phyloP scores from a whole-genome alignment of 2,888 invertebrate species.

The Acleris literana region DNA sequence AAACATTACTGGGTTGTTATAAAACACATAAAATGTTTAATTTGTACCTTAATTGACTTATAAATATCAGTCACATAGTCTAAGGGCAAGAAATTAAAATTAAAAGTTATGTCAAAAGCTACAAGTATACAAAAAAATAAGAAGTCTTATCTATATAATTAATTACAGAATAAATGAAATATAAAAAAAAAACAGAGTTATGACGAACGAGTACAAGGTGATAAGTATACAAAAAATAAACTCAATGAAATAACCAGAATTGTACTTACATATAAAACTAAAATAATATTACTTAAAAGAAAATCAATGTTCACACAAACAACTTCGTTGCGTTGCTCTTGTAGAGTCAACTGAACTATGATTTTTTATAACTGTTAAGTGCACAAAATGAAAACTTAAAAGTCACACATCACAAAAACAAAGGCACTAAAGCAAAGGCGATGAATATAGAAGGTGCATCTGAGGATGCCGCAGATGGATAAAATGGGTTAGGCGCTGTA shows the following conservation, averaged over 20 bases:
- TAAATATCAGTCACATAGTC: constrained; percentile 35
- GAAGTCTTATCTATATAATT: constrained; percentile 9
- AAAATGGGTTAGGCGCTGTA: constrained; percentile 66
- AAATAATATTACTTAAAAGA: constrained; percentile 35
- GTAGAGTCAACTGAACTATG: constrained; percentile 20
- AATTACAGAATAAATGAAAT: constrained; percentile 29
- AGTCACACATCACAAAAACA: constrained; percentile 65
- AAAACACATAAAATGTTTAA: constrained; percentile 36
- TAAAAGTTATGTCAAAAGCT: constrained; percentile 22
- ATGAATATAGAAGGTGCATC: constrained; percentile 59
- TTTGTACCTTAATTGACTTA: constrained; percentile 39
- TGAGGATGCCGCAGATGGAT: constrained; percentile 60
- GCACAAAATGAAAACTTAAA: constrained; percentile 46
- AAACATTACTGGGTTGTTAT: constrained; percentile 18
- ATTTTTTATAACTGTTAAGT: constrained; percentile 49
- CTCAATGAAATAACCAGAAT: constrained; percentile 27
- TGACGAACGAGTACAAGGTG: neutral
- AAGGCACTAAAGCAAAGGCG: constrained; percentile 63
- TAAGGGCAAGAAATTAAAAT: constrained; percentile 37
- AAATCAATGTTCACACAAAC: constrained; percentile 36
- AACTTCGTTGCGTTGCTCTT: constrained; percentile 16
- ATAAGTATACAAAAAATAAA: neutral
- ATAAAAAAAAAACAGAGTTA: constrained; percentile 24
- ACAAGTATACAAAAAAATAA: constrained; percentile 2
- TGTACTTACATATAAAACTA: constrained; percentile 38